Evolutionary conservation across 2,888 invertebrate species (phyloP).

Genomic region (Merodon equestris): DNA sequence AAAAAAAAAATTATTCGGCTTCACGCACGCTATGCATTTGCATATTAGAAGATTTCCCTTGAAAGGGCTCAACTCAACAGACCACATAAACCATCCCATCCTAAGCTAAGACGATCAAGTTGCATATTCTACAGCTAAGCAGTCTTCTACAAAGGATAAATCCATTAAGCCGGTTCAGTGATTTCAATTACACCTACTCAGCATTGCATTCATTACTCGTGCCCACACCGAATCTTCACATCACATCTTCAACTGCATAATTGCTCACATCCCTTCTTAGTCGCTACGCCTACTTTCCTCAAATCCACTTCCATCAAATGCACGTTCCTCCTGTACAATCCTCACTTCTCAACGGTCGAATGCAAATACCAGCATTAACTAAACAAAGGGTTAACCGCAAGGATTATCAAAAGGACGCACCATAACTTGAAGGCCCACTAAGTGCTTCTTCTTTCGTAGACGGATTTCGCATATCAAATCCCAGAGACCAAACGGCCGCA

Average conservation of each 20-base stretch:
- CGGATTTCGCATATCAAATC: conserved; percentile 60
- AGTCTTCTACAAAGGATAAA: too few relatives aligned
- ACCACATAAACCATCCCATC: too few relatives aligned
- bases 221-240: neutral
- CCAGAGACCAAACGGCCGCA: conserved; percentile 1
- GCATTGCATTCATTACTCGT: neutral
- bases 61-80: too few relatives aligned
- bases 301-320: conserved; percentile 6
- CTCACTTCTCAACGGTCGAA: conserved; percentile 5
- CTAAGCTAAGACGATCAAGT: too few relatives aligned
- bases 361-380: conserved; percentile 8
- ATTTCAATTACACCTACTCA: too few relatives aligned
- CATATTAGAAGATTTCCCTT: too few relatives aligned
- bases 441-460: conserved; percentile 42
- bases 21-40: too few relatives aligned
- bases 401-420: conserved; percentile 28
- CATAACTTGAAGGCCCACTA: conserved; percentile 23
- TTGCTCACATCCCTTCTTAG: neutral
- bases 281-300: neutral
- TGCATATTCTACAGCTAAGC: too few relatives aligned
- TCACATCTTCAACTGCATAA: neutral
- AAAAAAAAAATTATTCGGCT: too few relatives aligned
- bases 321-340: conserved; percentile 29
- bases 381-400: conserved; percentile 34
- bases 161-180: too few relatives aligned